Percentiles rank a stretch among this genome's conserved stretches.
Evolutionary conservation across 2,888 invertebrate species (phyloP).

Genomic region (Germaria angustata): DNA sequence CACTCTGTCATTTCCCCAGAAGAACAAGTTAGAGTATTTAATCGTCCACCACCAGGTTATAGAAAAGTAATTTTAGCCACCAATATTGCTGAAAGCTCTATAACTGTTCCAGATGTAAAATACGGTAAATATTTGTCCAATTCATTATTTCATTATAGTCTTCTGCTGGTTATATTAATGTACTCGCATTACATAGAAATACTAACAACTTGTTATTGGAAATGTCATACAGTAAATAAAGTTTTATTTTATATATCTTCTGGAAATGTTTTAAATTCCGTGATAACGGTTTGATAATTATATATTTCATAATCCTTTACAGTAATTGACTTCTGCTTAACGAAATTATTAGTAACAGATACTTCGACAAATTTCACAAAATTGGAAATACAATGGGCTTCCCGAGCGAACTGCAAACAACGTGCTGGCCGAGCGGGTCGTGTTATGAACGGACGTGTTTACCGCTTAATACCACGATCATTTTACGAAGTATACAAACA

Average conservation of each 20-base stretch:
- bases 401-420: constrained; percentile 93
- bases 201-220: background rate
- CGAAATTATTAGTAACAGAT: constrained; percentile 90
- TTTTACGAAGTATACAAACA: constrained; percentile 83
- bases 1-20: constrained; percentile 90
- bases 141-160: background rate
- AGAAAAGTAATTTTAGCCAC: constrained; percentile 94
- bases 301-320: background rate
- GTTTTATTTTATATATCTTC: background rate
- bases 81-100: constrained; percentile 95
- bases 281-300: background rate
- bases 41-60: constrained; percentile 72
- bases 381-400: constrained; percentile 91
- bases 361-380: constrained; percentile 84
- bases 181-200: no score
- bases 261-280: background rate
- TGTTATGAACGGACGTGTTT: constrained; percentile 91
- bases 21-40: constrained; percentile 85
- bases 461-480: constrained; percentile 85
- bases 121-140: constrained; percentile 80
- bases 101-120: constrained; percentile 92
- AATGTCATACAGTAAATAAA: background rate
- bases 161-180: no score
- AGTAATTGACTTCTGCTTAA: constrained; percentile 96
- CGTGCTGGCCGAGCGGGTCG: constrained; percentile 95